A percentile compares a stretch with the other conserved stretches of the same genome.
Conservation (phyloP, 1,140 invertebrate genomes). For the Tetramorium alpestre region DNA sequence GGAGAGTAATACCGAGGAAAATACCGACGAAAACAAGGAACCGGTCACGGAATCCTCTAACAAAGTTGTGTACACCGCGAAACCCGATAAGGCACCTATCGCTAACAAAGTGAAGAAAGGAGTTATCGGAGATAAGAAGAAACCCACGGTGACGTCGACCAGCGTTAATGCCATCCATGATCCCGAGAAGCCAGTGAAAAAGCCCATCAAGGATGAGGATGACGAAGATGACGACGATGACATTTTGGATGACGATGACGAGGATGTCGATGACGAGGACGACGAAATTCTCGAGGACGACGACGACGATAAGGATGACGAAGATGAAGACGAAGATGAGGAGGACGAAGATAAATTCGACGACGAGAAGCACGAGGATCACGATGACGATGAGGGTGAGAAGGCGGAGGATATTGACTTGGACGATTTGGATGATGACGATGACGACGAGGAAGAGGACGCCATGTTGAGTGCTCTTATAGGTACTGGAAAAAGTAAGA, state of each 20-base stretch:
- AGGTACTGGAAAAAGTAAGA: conserved; percentile 73
- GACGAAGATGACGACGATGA: conserved; percentile 76
- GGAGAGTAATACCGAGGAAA: conserved; percentile 18
- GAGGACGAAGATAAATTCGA: conserved; percentile 69
- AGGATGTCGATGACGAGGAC: conserved; percentile 72
- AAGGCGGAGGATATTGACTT: conserved; percentile 61
- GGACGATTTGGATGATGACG: conserved; percentile 72
- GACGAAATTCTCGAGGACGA: conserved; percentile 63
- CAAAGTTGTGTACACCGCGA: conserved; percentile 57
- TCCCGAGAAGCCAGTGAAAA: conserved; percentile 64
- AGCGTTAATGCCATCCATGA: conserved; percentile 77
- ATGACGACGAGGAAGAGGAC: conserved; percentile 76
- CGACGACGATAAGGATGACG: conserved; percentile 67
- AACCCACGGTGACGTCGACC: conserved; percentile 70
- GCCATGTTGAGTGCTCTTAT: conserved; percentile 77
- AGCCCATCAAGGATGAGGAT: conserved; percentile 67
- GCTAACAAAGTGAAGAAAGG: conserved; percentile 65
- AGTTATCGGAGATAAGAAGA: conserved; percentile 63
- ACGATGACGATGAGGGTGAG: conserved; percentile 68
- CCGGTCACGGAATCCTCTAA: conserved; percentile 63
- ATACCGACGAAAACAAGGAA: conserved; percentile 39
- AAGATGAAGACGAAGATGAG: conserved; percentile 60
- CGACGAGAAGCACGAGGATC: conserved; percentile 53
- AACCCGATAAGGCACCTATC: conserved; percentile 50
- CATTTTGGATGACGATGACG: conserved; percentile 76